phyloP scores from a whole-genome alignment of 2,888 invertebrate species.

The Drosophila siamana region DNA sequence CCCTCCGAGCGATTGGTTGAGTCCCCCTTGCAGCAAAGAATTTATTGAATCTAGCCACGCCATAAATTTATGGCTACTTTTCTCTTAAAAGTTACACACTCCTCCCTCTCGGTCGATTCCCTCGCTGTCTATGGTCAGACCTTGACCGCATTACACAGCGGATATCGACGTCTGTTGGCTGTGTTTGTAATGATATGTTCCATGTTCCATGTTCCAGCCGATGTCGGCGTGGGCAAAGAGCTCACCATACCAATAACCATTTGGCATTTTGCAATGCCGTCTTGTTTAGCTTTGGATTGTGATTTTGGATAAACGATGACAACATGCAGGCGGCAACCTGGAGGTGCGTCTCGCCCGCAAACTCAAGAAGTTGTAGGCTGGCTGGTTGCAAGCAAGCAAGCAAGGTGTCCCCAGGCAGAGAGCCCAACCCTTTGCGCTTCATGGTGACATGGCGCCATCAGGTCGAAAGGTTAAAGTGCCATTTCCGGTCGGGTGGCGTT shows the following conservation, averaged over 20 bases:
- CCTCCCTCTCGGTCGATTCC: background rate
- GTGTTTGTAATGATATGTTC: constrained; percentile 62
- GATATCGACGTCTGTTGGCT: constrained; percentile 53
- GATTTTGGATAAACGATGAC: constrained; percentile 39
- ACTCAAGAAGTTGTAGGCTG: background rate
- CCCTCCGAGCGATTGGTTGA: constrained; percentile 12
- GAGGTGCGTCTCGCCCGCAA: constrained; percentile 10
- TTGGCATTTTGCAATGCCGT: constrained; percentile 62
- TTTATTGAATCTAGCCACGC: constrained; percentile 71
- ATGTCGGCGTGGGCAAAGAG: constrained; percentile 40
- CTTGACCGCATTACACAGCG: constrained; percentile 74
- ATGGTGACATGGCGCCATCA: constrained; percentile 31
- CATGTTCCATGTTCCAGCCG: constrained; percentile 51
- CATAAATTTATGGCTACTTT: constrained; percentile 73
- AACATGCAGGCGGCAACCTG: constrained; percentile 26
- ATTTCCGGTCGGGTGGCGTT: constrained; percentile 50
- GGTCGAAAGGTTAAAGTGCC: constrained; percentile 61
- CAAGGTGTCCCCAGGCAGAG: constrained; percentile 1
- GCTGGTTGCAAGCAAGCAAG: background rate
- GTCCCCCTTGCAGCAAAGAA: constrained; percentile 43
- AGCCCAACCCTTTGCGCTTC: background rate
- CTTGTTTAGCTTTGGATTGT: constrained; percentile 19
- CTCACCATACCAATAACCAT: constrained; percentile 39
- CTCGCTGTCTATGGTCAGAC: constrained; percentile 36
- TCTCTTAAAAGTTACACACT: constrained; percentile 9